Evolutionary conservation across 2,113 vertebrate genomes (phyloP), one percentile per base, ranked within the genome.

Genomic region (Indicator indicator): DNA sequence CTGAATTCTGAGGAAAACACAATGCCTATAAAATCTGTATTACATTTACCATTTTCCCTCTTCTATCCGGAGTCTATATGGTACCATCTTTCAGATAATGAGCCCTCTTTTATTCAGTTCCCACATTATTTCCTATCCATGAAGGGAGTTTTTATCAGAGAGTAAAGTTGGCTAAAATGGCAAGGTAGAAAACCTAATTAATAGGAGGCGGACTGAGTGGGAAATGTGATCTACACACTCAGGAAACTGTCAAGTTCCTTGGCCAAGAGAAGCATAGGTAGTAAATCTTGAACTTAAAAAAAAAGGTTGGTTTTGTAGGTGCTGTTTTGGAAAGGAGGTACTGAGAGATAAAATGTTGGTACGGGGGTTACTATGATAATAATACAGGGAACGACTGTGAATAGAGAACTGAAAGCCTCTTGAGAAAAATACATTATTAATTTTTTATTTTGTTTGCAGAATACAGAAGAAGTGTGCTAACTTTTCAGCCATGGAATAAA

Each of bases 401-500:
- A 86, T 38, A 4, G 21, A 86, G 32, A 17, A 83, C 30, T 87
- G 82, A 79, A 72, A 84, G 21, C 36, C 46, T 69, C 50, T 30
- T 12, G n/a, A 85, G 40, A 92, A 88, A 89, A 84, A 89, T 28
- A 3, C 10, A 72, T n/a, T 50, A 28, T 36, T 79, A 55, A 12
- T 58, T 86, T 92, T 86, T 71, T 54, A 81, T 86, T 94, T 87
- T 92, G n/a, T 73, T 90, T 63, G n/a, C 5, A 70, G 16, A 83
- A 67, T 23, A 26, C 30, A 59, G 59, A n/a, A 42, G 55, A 72
- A 65, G 21, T 36, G 27, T 46, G 40, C 55, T 60, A 85, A 90
- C 77, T 79, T 88, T 84, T 76, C 68, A 94, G 40, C 63, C 55
- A 55, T 48, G 54, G 67, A 80, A 94, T 36, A 92, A 93, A 90